These are phyloP conservation scores for Blastobasis adustella DNA, from an alignment of 2,888 invertebrate genomes.

Conservation along the genomic window DNA sequence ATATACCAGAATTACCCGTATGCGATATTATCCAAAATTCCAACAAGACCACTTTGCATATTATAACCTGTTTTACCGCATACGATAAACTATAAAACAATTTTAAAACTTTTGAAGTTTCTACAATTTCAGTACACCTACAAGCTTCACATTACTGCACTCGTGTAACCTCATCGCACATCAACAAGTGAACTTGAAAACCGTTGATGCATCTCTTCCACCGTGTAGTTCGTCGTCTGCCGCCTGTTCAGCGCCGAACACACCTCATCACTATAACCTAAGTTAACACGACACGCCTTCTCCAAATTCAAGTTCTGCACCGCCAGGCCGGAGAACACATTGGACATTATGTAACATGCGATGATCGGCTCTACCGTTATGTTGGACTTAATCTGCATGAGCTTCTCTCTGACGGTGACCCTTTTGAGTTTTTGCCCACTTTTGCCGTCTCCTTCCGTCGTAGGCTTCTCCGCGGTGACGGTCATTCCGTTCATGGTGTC, in stretches of 20 bases:
- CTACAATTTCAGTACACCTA: no score
- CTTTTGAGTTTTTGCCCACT: conserved; percentile 42
- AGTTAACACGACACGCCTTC: conserved; percentile 89
- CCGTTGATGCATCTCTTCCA: conserved; percentile 47
- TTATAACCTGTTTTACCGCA: no score
- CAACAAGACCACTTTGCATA: no score
- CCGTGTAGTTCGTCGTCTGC: conserved; percentile 76
- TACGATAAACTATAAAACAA: no score
- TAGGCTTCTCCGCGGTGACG: conserved; percentile 43
- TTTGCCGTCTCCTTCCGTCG: conserved; percentile 36
- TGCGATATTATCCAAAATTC: no score
- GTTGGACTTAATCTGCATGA: conserved; percentile 70
- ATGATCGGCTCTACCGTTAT: conserved; percentile 82
- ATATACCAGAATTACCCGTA: no score
- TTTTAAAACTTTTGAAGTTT: no score
- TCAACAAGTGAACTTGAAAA: no score
- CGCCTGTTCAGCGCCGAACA: conserved; percentile 84
- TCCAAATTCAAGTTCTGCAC: conserved; percentile 82
- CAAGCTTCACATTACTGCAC: no score
- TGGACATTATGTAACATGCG: conserved; percentile 80
- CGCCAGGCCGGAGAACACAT: conserved; percentile 82
- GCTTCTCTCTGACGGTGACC: conserved; percentile 50
- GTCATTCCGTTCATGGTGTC: conserved; percentile 62
- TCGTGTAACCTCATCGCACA: no score
- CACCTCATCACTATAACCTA: conserved; percentile 79